Evolutionary conservation across 2,113 vertebrate species (phyloP).

Genomic region (Phylloscopus whistleri): DNA sequence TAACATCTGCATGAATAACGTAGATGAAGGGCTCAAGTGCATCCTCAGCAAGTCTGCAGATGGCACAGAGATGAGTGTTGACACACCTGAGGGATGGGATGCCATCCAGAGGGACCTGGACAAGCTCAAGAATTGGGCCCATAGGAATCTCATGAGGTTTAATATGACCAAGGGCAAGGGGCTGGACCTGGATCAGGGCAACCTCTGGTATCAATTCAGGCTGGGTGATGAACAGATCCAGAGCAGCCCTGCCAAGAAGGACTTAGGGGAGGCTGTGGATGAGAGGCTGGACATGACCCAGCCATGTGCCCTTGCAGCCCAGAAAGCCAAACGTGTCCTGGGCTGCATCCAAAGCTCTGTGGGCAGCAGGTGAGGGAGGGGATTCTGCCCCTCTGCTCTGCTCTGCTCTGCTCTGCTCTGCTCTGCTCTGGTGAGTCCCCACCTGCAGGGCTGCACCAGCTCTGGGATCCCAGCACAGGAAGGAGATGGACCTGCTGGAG

Average conservation of each 20-base stretch:
- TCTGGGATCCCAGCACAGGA: too few species aligned
- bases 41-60: background rate
- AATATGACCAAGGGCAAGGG: background rate
- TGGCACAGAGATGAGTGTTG: background rate
- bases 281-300: too few species aligned
- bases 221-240: background rate
- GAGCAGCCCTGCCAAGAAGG: background rate
- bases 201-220: fast-evolving
- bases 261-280: too few species aligned
- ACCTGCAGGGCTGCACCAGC: too few species aligned
- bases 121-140: background rate
- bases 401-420: too few species aligned
- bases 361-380: too few species aligned
- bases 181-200: background rate
- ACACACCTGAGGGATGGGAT: background rate
- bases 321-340: too few species aligned
- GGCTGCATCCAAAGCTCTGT: too few species aligned
- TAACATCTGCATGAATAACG: background rate
- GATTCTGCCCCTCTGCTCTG: too few species aligned
- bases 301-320: too few species aligned
- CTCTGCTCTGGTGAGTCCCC: too few species aligned
- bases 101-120: background rate
- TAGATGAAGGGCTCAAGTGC: background rate
- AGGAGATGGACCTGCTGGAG: too few species aligned
- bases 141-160: background rate